Evolutionary conservation across 2,797 vertebrate genomes (phyloP).

Genomic region (Pangasius mekongensis): DNA sequence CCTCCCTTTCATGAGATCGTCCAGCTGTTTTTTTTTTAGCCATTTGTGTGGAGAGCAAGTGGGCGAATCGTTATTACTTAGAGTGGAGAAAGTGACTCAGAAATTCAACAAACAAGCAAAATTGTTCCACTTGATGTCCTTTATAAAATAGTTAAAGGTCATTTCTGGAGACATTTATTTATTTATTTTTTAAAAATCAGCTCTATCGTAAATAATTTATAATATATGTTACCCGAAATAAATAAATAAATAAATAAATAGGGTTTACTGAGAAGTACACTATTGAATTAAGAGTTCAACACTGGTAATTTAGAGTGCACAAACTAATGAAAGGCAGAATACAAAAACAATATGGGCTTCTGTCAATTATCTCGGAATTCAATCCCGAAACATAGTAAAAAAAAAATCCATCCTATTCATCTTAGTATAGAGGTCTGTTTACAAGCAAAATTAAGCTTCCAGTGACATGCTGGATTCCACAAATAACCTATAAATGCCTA

Average conservation of each 20-base stretch:
- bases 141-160: background rate
- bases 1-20: background rate
- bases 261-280: background rate
- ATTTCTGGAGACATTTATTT: background rate
- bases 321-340: background rate
- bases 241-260: background rate
- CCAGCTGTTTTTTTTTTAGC: background rate
- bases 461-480: background rate
- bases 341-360: background rate
- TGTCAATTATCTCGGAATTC: background rate
- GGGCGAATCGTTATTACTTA: background rate
- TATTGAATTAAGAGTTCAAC: background rate
- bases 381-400: background rate
- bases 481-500: background rate
- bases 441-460: background rate
- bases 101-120: background rate
- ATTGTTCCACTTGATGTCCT: background rate
- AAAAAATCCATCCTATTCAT: background rate
- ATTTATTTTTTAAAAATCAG: background rate
- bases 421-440: background rate
- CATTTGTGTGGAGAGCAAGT: background rate
- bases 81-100: background rate
- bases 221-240: background rate
- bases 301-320: background rate
- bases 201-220: slow-evolving; percentile 4